Percentiles rank a stretch among this genome's conserved stretches.
Evolutionary conservation across 1,140 invertebrate species (phyloP).

Genomic region (Lepidostoma basale): DNA sequence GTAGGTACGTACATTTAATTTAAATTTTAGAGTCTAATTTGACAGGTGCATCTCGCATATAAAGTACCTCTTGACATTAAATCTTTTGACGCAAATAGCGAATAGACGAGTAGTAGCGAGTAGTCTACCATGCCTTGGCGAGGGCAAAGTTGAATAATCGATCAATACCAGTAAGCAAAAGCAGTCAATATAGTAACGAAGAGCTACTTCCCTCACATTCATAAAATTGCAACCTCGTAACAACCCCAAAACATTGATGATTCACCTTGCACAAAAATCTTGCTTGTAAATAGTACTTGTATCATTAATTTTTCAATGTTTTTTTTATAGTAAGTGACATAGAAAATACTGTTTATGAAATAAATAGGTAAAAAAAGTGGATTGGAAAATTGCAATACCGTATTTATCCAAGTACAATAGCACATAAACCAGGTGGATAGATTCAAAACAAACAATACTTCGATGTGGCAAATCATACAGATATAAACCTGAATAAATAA

Average conservation of each 20-base stretch:
- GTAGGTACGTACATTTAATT: too few species aligned
- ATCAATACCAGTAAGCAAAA: slow-evolving; percentile 1
- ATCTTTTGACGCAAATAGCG: too few species aligned
- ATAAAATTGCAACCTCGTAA: slow-evolving; percentile 7
- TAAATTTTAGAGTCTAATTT: too few species aligned
- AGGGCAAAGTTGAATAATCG: slow-evolving; percentile 11
- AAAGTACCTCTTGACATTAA: too few species aligned
- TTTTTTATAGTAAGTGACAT: background rate
- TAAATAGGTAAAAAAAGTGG: too few species aligned
- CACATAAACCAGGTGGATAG: background rate
- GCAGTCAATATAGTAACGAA: background rate
- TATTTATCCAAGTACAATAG: background rate
- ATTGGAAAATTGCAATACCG: slow-evolving; percentile 1
- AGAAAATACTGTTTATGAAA: too few species aligned
- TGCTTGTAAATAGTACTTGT: too few species aligned
- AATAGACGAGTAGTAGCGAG: too few species aligned
- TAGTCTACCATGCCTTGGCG: too few species aligned
- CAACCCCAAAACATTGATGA: background rate
- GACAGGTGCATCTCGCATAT: too few species aligned
- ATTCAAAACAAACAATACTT: slow-evolving; percentile 3
- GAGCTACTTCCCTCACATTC: too few species aligned
- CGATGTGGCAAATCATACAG: background rate
- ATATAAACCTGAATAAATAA: background rate
- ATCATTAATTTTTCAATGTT: background rate
- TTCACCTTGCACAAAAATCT: too few species aligned